These are phyloP conservation scores for Phenganax marumi DNA, from an alignment of 92 coral and sea anemone species.

Conservation along the genomic window DNA sequence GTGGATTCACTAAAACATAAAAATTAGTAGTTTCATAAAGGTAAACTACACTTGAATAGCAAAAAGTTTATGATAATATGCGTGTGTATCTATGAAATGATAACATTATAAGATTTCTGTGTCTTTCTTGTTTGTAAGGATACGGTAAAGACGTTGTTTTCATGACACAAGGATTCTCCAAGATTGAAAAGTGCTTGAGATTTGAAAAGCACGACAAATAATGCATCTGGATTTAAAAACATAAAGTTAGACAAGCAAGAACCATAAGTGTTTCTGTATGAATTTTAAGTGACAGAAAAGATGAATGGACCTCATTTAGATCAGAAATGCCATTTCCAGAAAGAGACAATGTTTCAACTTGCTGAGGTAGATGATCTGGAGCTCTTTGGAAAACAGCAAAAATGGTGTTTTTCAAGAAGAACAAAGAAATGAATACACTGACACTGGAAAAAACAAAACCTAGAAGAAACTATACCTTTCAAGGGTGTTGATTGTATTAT, in stretches of 20 bases:
- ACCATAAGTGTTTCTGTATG: not conserved
- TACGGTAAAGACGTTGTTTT: slow-evolving; percentile 53
- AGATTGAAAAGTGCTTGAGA: slow-evolving; percentile 75
- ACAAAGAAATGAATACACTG: not conserved
- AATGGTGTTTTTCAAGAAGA: not conserved
- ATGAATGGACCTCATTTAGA: slow-evolving; percentile 69
- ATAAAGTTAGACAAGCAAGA: not conserved
- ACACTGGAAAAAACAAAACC: not conserved
- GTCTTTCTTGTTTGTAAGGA: slow-evolving; percentile 45
- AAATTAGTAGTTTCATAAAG: too few relatives aligned
- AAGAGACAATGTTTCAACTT: slow-evolving; percentile 72
- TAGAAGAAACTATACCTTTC: slow-evolving; percentile 51
- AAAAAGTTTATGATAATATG: not conserved
- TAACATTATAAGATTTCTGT: not conserved
- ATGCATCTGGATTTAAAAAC: slow-evolving; percentile 48
- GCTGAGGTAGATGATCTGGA: slow-evolving; percentile 37
- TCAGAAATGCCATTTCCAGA: slow-evolving; percentile 84
- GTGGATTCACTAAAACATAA: not conserved
- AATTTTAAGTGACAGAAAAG: not conserved
- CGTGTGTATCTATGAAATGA: not conserved
- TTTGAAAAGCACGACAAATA: slow-evolving; percentile 59
- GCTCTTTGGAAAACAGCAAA: slow-evolving; percentile 15
- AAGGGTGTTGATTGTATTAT: slow-evolving; percentile 75
- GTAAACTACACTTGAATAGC: not conserved
- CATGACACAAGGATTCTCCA: slow-evolving; percentile 74